phyloP scores from a whole-genome alignment of 2,888 invertebrate species.

The Caenorhabditis japonica region DNA sequence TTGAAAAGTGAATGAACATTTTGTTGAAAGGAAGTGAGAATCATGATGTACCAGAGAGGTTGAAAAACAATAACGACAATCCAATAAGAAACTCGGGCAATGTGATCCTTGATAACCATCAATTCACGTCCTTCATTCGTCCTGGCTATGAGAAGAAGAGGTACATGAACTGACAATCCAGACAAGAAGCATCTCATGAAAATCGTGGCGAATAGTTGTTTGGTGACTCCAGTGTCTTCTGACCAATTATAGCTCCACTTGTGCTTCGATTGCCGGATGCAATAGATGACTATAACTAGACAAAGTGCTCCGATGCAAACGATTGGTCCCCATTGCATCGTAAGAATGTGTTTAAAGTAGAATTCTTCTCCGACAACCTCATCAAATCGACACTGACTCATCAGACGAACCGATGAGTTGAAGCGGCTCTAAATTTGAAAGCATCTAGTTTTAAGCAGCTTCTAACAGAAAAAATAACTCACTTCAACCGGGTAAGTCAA shows the following conservation, averaged over 20 bases:
- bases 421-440: slow-evolving; percentile 32
- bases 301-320: slow-evolving; percentile 47
- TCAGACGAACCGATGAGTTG: slow-evolving; percentile 49
- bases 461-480: slow-evolving; percentile 1
- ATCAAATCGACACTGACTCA: slow-evolving; percentile 57
- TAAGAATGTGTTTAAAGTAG: slow-evolving; percentile 47
- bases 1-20: slow-evolving; percentile 60
- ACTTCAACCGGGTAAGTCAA: slow-evolving; percentile 31
- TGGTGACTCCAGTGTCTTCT: slow-evolving; percentile 50
- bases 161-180: slow-evolving; percentile 57
- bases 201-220: slow-evolving; percentile 48
- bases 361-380: slow-evolving; percentile 58
- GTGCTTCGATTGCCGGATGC: slow-evolving; percentile 56
- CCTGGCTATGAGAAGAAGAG: slow-evolving; percentile 52
- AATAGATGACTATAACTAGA: slow-evolving; percentile 42
- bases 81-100: slow-evolving; percentile 54
- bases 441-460: background rate
- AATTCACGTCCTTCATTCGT: slow-evolving; percentile 51
- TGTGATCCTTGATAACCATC: slow-evolving; percentile 50
- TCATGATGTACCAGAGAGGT: slow-evolving; percentile 55
- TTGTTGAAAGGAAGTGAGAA: slow-evolving; percentile 42
- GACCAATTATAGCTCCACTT: slow-evolving; percentile 67
- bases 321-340: slow-evolving; percentile 58
- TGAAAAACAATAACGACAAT: slow-evolving; percentile 58
- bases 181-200: slow-evolving; percentile 60